These are phyloP conservation scores for Nothocercus julius DNA, from an alignment of 2,113 vertebrate genomes.

Conservation along the genomic window DNA sequence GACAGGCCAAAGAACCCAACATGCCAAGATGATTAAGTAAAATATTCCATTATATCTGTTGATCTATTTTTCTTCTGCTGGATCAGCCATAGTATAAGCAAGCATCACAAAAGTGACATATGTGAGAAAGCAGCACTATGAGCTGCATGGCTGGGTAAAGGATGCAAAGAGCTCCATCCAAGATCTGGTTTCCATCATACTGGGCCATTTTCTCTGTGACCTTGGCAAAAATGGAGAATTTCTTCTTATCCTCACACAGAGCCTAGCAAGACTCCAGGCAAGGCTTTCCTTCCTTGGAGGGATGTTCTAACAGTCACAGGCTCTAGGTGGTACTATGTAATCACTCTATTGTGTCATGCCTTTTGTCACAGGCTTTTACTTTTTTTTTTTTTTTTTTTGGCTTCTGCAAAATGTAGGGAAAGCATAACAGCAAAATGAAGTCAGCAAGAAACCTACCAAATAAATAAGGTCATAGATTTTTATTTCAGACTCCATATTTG, in stretches of 20 bases:
- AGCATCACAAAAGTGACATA: not conserved
- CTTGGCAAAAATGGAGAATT: not conserved
- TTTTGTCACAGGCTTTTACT: not conserved
- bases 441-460: constrained; percentile 27
- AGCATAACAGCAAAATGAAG: constrained; percentile 35
- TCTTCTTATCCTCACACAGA: not conserved
- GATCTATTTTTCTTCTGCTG: not conserved
- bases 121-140: not conserved
- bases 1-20: not conserved
- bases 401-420: constrained; percentile 37
- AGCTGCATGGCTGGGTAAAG: not conserved
- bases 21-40: not conserved
- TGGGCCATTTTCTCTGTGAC: not conserved
- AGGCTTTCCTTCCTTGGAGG: not conserved
- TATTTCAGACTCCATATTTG: constrained; percentile 52
- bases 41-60: not conserved
- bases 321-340: constrained; percentile 75
- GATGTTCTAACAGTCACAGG: not conserved
- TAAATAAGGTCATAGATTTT: constrained; percentile 25
- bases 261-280: not conserved
- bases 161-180: not conserved
- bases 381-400: too few relatives aligned
- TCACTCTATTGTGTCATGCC: not conserved
- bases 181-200: not conserved
- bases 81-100: not conserved